A percentile compares a stretch with the other conserved stretches of the same genome.
Conservation (phyloP, 2,888 invertebrate species). For the Epirrhoe tristata region DNA sequence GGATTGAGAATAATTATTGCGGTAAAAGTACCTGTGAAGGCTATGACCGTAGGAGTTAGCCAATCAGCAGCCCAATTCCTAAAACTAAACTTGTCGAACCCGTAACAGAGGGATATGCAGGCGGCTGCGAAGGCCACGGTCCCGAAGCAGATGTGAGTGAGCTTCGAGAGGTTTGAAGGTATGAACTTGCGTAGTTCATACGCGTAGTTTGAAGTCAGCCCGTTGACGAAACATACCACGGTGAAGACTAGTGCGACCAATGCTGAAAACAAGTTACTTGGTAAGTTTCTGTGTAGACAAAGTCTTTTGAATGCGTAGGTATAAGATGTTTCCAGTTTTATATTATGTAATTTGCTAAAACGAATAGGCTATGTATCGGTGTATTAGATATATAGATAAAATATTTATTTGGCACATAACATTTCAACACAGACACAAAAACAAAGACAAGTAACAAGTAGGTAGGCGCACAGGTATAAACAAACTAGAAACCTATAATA, state of each 20-base stretch:
- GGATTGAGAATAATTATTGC: conserved; percentile 64
- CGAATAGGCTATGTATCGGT: too few species aligned
- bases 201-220: conserved; percentile 57
- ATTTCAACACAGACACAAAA: too few species aligned
- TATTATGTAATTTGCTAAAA: too few species aligned
- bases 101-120: conserved; percentile 60
- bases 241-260: conserved; percentile 63
- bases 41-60: conserved; percentile 53
- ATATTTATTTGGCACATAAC: too few species aligned
- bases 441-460: too few species aligned
- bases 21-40: conserved; percentile 53
- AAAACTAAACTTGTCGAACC: conserved; percentile 60
- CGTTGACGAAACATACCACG: conserved; percentile 53
- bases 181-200: conserved; percentile 52
- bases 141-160: conserved; percentile 61
- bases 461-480: too few species aligned
- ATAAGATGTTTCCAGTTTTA: too few species aligned
- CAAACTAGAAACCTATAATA: too few species aligned
- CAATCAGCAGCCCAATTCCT: conserved; percentile 54
- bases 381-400: too few species aligned
- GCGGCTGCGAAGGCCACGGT: conserved; percentile 59
- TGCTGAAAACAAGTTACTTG: conserved; percentile 44
- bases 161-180: conserved; percentile 53
- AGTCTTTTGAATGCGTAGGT: too few species aligned
- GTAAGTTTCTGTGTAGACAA: not conserved